Conservation (phyloP, 2,797 vertebrate genomes). For the Eremophila alpestris region DNA sequence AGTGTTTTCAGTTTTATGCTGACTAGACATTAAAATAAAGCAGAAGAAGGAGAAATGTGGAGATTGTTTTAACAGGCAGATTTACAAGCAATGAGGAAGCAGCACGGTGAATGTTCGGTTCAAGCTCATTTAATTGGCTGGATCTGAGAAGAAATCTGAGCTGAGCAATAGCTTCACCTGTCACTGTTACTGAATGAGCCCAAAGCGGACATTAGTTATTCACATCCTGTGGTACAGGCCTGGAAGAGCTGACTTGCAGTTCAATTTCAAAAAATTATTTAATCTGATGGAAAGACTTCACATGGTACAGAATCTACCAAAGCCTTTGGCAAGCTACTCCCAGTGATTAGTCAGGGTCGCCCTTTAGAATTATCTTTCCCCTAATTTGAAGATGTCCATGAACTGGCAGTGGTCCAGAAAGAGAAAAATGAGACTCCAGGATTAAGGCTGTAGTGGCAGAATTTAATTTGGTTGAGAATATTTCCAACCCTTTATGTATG, state of each 20-base stretch:
- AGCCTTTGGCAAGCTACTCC: neutral
- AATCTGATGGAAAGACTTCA: neutral
- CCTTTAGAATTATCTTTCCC: neutral
- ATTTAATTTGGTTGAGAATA: neutral
- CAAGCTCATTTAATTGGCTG: neutral
- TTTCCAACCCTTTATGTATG: neutral
- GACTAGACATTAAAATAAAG: neutral
- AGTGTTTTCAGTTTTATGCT: neutral
- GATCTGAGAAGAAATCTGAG: neutral
- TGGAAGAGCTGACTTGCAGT: neutral
- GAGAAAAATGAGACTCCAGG: neutral
- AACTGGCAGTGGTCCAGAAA: neutral
- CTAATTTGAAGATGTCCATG: neutral
- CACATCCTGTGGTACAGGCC: neutral
- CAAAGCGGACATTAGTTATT: neutral
- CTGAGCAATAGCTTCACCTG: neutral
- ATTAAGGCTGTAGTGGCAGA: neutral
- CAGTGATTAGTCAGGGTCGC: neutral
- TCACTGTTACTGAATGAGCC: neutral
- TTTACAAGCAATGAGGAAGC: neutral
- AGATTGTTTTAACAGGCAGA: neutral
- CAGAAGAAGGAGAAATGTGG: neutral
- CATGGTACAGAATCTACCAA: neutral
- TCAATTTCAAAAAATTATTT: neutral
- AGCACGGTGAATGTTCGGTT: neutral